A percentile compares a stretch with the other conserved stretches of the same genome.
These are phyloP conservation scores for Gadus macrocephalus DNA, from an alignment of 2,113 vertebrate genomes.

Conservation along the genomic window DNA sequence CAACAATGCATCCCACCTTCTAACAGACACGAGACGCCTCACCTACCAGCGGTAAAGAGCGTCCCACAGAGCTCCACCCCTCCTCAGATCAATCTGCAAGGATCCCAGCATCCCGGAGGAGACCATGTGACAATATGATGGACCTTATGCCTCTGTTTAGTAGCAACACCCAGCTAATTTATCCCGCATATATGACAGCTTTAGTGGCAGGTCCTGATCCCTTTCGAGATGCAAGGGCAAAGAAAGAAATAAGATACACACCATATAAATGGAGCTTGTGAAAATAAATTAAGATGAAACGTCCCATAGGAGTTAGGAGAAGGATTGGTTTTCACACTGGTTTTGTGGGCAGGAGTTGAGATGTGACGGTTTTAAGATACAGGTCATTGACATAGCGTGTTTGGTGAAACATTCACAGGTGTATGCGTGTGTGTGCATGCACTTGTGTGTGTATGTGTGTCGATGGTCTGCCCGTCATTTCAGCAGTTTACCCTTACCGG, in stretches of 20 bases:
- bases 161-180: slow-evolving; percentile 24
- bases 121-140: slow-evolving; percentile 28
- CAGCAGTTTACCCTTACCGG: slow-evolving; percentile 24
- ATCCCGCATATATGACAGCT: slow-evolving; percentile 28
- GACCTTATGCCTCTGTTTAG: slow-evolving; percentile 22
- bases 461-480: slow-evolving; percentile 1
- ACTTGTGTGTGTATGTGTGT: no score
- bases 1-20: no score
- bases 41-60: slow-evolving; percentile 23
- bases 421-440: no score
- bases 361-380: slow-evolving; percentile 10
- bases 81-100: slow-evolving; percentile 48
- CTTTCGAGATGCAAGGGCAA: slow-evolving; percentile 9
- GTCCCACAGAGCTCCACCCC: slow-evolving; percentile 14
- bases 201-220: slow-evolving; percentile 36
- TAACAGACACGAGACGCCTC: no score
- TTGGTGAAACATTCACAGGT: no score
- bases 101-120: slow-evolving; percentile 38
- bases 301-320: no score
- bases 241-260: not conserved
- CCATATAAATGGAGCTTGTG: not conserved
- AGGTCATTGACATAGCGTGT: not conserved
- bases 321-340: no score
- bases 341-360: slow-evolving; percentile 11
- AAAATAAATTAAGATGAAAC: slow-evolving; percentile 2